These are phyloP conservation scores for Spodoptera exigua DNA, from an alignment of 2,888 invertebrate genomes.

Conservation along the genomic window DNA sequence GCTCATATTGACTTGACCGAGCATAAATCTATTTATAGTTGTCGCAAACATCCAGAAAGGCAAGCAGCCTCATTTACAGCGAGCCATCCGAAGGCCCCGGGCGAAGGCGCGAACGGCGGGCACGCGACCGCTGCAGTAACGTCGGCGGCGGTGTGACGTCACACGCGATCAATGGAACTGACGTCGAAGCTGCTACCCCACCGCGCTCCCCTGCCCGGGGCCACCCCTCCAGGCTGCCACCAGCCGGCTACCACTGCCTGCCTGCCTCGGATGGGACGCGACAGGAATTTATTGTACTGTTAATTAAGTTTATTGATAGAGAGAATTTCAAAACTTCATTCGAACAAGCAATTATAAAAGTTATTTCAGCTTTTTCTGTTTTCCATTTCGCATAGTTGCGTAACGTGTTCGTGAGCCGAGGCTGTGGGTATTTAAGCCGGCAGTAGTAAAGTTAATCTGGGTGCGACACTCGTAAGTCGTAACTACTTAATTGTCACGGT, in stretches of 20 bases:
- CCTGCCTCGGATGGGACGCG: conserved; percentile 48
- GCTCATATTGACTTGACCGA: conserved; percentile 30
- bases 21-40: conserved; percentile 43
- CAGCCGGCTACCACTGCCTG: conserved; percentile 30
- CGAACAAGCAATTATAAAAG: conserved; percentile 43
- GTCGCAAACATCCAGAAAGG: conserved; percentile 48
- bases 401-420: conserved; percentile 13
- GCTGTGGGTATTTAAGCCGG: conserved; percentile 30
- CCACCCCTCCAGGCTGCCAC: conserved; percentile 50
- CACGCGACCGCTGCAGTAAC: conserved; percentile 70
- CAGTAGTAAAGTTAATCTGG: conserved; percentile 30
- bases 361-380: conserved; percentile 10
- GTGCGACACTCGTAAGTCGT: conserved; percentile 35
- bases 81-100: conserved; percentile 50
- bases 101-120: conserved; percentile 53
- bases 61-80: conserved; percentile 50
- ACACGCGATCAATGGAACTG: conserved; percentile 82
- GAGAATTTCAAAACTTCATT: conserved; percentile 45
- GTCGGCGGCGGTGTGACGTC: conserved; percentile 73
- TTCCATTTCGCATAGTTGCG: conserved; percentile 19
- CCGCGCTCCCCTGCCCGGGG: conserved; percentile 54
- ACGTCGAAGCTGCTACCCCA: conserved; percentile 65
- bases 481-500: conserved; percentile 44
- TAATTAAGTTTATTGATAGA: conserved; percentile 63
- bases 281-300: conserved; percentile 58